Base-by-base conservation (phyloP, 2,888 invertebrate genomes). In the Sclerodermus sp. region DNA sequence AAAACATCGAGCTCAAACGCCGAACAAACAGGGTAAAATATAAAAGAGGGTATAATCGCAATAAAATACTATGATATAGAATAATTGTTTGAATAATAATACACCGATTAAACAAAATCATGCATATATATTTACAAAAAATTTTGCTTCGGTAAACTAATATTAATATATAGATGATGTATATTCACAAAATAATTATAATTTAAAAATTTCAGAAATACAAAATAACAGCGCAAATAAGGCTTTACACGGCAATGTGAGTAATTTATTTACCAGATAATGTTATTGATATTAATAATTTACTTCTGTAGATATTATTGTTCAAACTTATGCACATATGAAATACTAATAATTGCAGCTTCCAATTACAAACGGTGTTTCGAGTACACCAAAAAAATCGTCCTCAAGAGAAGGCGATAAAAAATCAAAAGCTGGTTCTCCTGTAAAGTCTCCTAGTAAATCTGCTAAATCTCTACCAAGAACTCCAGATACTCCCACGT, bases 401-500 rank as follows among this genome's bases (percentile, higher is more conserved):
- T 83, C 86, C 45, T 80, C 83, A 80, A 32, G 66, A 51, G 71
- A 73, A 6, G 55, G 51, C n/a, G 81, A 81, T 46, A 81, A 81
- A 62, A 67, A 64, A 54, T 79, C 77, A 66, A 68, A 77, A 52
- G 80, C 81, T 29, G 68, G 67, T 4, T 77, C 77, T 8, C 76
- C 76, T 1, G 57, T 83, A 4, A 81, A 85, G 59, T 84, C 85
- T 37, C 84, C 85, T 5, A 84, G 82, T 77, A 85, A 85, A 77
- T 83, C 82, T 59, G 81, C 82, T 42, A 82, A 76, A 59, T 75
- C 74, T 14, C 80, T 61, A 80, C 81, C 85, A 43, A 89, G 88
- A 79, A 91, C 91, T 51, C 90, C 91, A 9, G 91, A 91, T 70
- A 85, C 81, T 15, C 78, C 79, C 51, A 80, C 82, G 49, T 79